These are phyloP conservation scores for Sebastes iracundus DNA, from an alignment of 2,797 vertebrate species.

Conservation along the genomic window DNA sequence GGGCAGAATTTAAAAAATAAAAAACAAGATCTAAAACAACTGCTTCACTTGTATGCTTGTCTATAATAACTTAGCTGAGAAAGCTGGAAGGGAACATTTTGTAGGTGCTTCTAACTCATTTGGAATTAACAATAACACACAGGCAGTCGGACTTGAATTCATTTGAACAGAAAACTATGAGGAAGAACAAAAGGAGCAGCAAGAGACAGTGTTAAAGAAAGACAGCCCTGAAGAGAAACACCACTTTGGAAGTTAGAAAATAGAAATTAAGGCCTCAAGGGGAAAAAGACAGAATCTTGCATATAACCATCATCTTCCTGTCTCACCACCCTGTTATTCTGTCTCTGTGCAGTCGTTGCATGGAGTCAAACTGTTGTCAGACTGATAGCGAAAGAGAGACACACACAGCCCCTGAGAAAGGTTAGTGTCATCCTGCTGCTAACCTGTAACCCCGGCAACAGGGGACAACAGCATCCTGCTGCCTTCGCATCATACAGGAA, in stretches of 20 bases:
- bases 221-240: slow-evolving; percentile 52
- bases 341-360: slow-evolving; percentile 5
- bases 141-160: background rate
- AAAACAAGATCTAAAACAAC: background rate
- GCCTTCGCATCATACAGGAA: slow-evolving; percentile 17
- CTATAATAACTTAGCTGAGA: background rate
- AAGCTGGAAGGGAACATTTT: background rate
- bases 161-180: background rate
- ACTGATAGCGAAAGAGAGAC: background rate
- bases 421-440: slow-evolving; percentile 32
- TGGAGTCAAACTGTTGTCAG: background rate
- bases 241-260: slow-evolving; percentile 59
- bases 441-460: slow-evolving; percentile 10
- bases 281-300: slow-evolving; percentile 52
- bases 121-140: background rate
- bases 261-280: slow-evolving; percentile 72
- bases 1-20: background rate
- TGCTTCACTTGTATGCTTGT: background rate
- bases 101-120: background rate
- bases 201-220: slow-evolving; percentile 2
- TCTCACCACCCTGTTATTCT: background rate
- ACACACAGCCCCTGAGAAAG: slow-evolving; percentile 48
- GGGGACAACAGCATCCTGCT: background rate
- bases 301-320: slow-evolving; percentile 37
- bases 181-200: slow-evolving; percentile 26